Evolutionary conservation across 2,113 vertebrate genomes (phyloP), one percentile per base, ranked within the genome.

Genomic region (Caranx melampygus): DNA sequence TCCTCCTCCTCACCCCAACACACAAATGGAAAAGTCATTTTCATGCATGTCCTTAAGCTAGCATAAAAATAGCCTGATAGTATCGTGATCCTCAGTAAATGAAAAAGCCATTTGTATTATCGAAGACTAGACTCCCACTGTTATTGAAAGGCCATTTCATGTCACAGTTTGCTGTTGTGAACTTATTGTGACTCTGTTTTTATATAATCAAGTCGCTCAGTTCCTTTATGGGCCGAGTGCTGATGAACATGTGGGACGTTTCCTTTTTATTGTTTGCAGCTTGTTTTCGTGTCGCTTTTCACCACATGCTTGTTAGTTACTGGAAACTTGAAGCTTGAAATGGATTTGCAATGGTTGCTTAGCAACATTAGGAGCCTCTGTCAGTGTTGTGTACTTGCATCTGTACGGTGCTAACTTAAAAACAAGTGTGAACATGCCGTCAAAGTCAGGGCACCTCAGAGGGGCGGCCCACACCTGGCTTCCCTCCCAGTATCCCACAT

Each of bases 331-430:
- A 37, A 8, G 37, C 20, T 16, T 37, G 9, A 67, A 61, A 60
- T 15, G 0, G 13, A 31, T 45, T 58, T 68, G 37, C 14, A 26
- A 34, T 14, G 18, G 75, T 67, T 75, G 55, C 71, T 62, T 21
- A 55, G 66, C 65, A 82, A 83, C 71, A 49, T 67, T 20, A 16
- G 40, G 35, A 74, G 35, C 59, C 16, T 31, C 74, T 61, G 37
- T 63, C 54, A 13, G n/a, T 18, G 8, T 16, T 67, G 67, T 65
- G 31, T 44, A 33, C 45, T 33, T 47, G 40, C 18, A 51, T 42
- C 59, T 49, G 59, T 35, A 21, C 1, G 14, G 15, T 18, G 44
- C 34, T 6, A 37, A n/a, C 5, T 1, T 66, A 57, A 54, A 72
- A 62, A 45, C 7, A 44, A 66, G 72, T 9, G n/a, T 45, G 60